phyloP scores from a whole-genome alignment of 2,888 invertebrate genomes.

The Lasioglossum villosulum region DNA sequence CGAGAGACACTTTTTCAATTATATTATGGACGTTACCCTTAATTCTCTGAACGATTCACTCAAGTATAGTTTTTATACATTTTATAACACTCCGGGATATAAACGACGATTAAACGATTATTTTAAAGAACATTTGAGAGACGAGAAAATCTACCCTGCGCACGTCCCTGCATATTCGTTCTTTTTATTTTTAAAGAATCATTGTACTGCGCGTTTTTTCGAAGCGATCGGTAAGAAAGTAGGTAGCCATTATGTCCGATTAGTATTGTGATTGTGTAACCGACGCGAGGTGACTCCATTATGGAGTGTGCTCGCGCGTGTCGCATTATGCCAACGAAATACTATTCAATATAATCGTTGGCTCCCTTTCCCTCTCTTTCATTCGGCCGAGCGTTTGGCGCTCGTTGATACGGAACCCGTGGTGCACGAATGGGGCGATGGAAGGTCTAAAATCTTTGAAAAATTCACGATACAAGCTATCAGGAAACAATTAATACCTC shows the following conservation, averaged over 20 bases:
- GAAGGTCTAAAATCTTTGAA: not conserved
- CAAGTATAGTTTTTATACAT: too few species aligned
- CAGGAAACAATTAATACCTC: not conserved
- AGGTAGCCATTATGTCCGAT: conserved; percentile 81
- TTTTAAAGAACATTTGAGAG: too few species aligned
- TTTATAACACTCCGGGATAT: too few species aligned
- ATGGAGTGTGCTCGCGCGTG: conserved; percentile 74
- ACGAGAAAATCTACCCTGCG: too few species aligned
- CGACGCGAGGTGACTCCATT: conserved; percentile 84
- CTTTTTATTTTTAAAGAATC: not conserved
- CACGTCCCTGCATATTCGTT: too few species aligned
- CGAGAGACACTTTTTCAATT: too few species aligned
- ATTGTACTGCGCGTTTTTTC: not conserved
- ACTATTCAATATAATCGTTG: conserved; percentile 66
- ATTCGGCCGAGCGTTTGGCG: conserved; percentile 74
- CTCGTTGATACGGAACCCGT: conserved; percentile 66
- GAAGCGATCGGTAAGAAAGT: conserved; percentile 63
- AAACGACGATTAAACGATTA: too few species aligned
- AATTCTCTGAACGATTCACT: too few species aligned
- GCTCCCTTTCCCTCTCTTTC: conserved; percentile 41
- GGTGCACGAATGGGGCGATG: conserved; percentile 27
- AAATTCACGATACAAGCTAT: not conserved
- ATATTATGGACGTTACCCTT: too few species aligned
- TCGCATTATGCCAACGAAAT: conserved; percentile 73
- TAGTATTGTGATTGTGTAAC: conserved; percentile 84